Percentiles rank a stretch among this genome's conserved stretches.
These are phyloP conservation scores for Baccha elongata DNA, from an alignment of 2,888 invertebrate genomes.

Conservation along the genomic window DNA sequence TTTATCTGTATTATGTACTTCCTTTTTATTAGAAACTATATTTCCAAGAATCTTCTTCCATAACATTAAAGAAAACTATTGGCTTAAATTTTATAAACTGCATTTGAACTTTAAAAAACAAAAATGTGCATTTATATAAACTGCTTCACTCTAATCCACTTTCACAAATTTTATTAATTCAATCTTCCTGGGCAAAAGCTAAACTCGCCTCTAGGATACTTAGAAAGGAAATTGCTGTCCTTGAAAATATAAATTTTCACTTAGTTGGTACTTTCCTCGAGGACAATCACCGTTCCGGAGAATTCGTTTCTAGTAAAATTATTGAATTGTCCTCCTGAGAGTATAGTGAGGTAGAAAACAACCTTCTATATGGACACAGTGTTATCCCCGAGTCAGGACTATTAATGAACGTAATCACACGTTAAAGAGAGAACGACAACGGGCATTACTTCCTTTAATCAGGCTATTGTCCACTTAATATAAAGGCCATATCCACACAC, in stretches of 20 bases:
- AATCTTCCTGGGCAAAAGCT: constrained; percentile 9
- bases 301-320: constrained; percentile 31
- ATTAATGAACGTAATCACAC: constrained; percentile 68
- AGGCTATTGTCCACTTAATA: constrained; percentile 68
- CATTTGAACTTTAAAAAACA: constrained; percentile 3
- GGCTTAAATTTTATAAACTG: not conserved
- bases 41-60: not conserved
- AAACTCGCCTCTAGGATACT: constrained; percentile 3
- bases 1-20: too few relatives aligned
- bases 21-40: not conserved
- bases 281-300: constrained; percentile 15
- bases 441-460: constrained; percentile 64
- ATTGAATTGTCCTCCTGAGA: constrained; percentile 44
- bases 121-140: not conserved
- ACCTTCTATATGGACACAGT: constrained; percentile 26
- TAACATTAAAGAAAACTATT: not conserved
- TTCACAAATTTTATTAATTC: constrained; percentile 19
- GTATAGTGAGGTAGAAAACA: not conserved
- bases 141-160: constrained; percentile 19
- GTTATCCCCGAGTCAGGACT: constrained; percentile 27
- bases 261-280: constrained; percentile 37
- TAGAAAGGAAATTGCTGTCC: constrained; percentile 50
- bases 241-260: constrained; percentile 67
- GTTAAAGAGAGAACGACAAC: constrained; percentile 63
- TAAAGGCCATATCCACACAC: constrained; percentile 29